A percentile compares a stretch with the other conserved stretches of the same genome.
These are phyloP conservation scores for Chiridota heheva DNA, from an alignment of 35 echinoderm and acorn worm genomes.

Conservation along the genomic window DNA sequence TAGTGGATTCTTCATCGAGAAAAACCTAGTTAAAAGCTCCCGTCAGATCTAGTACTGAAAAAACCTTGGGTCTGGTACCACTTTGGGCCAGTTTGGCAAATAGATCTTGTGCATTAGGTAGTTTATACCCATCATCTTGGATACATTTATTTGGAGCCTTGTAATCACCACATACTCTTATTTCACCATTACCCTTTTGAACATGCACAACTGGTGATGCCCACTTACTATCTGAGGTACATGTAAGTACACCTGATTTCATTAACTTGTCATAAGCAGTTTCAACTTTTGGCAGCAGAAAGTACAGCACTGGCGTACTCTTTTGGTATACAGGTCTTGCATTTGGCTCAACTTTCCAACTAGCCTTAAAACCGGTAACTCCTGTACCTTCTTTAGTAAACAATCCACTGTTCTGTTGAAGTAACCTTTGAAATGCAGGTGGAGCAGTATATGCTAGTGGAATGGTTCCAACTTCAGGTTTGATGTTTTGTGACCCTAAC, in stretches of 20 bases:
- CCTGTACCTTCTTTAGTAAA: too few relatives aligned
- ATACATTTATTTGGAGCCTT: constrained; percentile 14
- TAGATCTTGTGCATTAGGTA: constrained; percentile 20
- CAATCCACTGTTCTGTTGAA: too few relatives aligned
- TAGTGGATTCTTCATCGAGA: constrained; percentile 4
- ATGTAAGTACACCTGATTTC: background rate
- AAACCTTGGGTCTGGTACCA: constrained; percentile 16
- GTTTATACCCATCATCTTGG: constrained; percentile 6
- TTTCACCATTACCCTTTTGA: constrained; percentile 5
- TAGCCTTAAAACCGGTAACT: too few relatives aligned
- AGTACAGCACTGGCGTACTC: background rate
- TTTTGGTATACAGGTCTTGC: too few relatives aligned
- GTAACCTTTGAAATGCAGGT: too few relatives aligned
- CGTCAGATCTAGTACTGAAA: constrained; percentile 28
- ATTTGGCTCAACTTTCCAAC: too few relatives aligned
- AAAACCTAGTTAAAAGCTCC: constrained; percentile 26
- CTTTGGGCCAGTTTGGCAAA: constrained; percentile 22
- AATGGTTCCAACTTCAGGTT: too few relatives aligned
- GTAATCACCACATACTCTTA: constrained; percentile 23
- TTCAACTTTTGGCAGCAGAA: background rate
- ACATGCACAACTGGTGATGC: constrained; percentile 21
- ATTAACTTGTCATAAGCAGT: constrained; percentile 6
- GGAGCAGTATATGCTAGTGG: too few relatives aligned
- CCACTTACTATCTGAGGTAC: background rate
- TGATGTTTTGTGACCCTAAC: too few relatives aligned